Base-by-base conservation (phyloP, 2,888 invertebrate species). In the Drosophila lutescens region DNA sequence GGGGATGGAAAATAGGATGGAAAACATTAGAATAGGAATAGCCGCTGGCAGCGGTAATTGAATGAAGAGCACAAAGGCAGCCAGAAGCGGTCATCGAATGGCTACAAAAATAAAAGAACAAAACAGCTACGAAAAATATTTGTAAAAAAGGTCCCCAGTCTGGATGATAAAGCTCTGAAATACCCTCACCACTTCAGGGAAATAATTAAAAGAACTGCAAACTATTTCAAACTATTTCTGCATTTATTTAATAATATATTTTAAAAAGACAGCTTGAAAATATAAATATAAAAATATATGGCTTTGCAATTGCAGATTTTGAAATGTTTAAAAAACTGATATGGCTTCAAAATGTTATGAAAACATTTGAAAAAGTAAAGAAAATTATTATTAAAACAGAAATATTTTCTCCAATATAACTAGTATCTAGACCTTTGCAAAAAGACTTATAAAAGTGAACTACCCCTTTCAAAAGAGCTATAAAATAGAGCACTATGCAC, bases 21-120 rank as follows among this genome's bases (percentile, higher is more conserved):
- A 56, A 54, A 46, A 56, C 74, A 83, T 75, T 79, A 74, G 79
- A 76, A 81, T 74, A 61, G 71, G 62, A 68, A 74, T 74, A 59
- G 83, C 80, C 79, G 72, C 73, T 75, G 81, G 77, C 78, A 85
- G 79, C 79, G 83, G 83, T 83, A 83, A 83, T 83, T 83, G 83
- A 86, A 86, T 86, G 83, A 80, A 59, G 68, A 80, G 68, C 77
- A 77, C 59, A 75, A 75, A 80, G 77, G 63, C 65, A 74, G 63
- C 68, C 69, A 80, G 78, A 83, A 76, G 57, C 65, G 78, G 76
- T 60, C 80, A 78, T 55, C 53, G 47, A 51, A 63, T 54, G 65
- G 23, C 23, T 34, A 51, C 57, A 69, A 57, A 51, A 65, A 67
- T 59, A 49, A 44, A 36, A 23, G 44, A 53, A 30, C 34, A 15